A percentile compares a stretch with the other conserved stretches of the same genome.
Conservation (phyloP, 64 coral and sea anemone species). For the Pocillopora verrucosa region DNA sequence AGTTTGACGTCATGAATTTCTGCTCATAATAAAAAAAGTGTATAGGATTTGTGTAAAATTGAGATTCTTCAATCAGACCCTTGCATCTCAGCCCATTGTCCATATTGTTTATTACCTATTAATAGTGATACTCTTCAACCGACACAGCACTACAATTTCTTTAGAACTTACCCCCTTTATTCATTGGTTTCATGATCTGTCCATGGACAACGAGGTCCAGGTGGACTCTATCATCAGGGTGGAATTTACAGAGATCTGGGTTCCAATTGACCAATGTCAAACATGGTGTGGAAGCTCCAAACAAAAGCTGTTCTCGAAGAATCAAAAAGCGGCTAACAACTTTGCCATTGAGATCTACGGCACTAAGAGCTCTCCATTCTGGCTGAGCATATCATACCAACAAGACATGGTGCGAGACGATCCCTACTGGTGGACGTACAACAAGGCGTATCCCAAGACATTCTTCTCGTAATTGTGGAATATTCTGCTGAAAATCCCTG, state of each 20-base stretch:
- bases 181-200: conserved; percentile 49
- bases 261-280: conserved; percentile 60
- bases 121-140: too few species aligned
- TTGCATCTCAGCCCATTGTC: too few species aligned
- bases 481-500: conserved; percentile 27
- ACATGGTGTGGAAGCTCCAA: conserved; percentile 41
- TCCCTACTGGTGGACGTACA: conserved; percentile 69
- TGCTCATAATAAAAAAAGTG: too few species aligned
- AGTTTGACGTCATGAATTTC: too few species aligned
- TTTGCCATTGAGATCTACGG: conserved; percentile 70
- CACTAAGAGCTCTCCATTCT: conserved; percentile 61
- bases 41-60: too few species aligned
- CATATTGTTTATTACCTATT: too few species aligned
- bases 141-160: too few species aligned
- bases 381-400: conserved; percentile 67
- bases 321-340: conserved; percentile 37
- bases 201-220: conserved; percentile 60
- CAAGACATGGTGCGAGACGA: conserved; percentile 64
- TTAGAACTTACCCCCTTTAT: too few species aligned
- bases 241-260: conserved; percentile 77
- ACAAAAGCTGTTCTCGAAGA: conserved; percentile 27
- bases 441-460: conserved; percentile 26
- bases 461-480: conserved; percentile 68
- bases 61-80: too few species aligned
- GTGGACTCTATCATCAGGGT: conserved; percentile 55